These are phyloP conservation scores for Protosalanx chinensis DNA, from an alignment of 2,797 vertebrate genomes.

Conservation along the genomic window DNA sequence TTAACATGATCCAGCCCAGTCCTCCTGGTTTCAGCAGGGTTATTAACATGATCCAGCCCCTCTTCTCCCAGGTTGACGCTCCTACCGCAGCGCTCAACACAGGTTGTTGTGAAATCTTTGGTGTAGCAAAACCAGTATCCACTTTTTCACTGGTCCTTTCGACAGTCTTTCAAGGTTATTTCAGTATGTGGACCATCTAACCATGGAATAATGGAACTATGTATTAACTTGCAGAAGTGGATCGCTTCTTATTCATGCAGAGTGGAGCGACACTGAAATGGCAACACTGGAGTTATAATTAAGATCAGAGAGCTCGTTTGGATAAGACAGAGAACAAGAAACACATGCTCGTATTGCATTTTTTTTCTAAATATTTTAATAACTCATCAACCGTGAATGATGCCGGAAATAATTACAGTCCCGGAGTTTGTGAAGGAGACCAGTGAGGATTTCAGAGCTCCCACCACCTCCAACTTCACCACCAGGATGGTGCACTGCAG, in stretches of 20 bases:
- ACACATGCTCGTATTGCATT: background rate
- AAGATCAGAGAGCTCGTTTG: background rate
- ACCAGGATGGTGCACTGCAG: constrained; percentile 89
- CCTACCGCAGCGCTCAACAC: background rate
- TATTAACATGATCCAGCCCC: constrained; percentile 1
- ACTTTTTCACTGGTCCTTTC: background rate
- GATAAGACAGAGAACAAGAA: background rate
- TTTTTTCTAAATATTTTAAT: no score
- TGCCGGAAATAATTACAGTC: constrained; percentile 89
- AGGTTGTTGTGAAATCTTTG: constrained; percentile 1
- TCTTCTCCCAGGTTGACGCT: background rate
- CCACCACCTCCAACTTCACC: constrained; percentile 92
- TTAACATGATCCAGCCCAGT: background rate
- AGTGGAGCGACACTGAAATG: background rate
- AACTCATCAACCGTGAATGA: constrained; percentile 40
- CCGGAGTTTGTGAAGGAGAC: constrained; percentile 89
- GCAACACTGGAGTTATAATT: background rate
- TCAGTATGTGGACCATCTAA: background rate
- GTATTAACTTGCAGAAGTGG: background rate
- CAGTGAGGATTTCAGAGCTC: constrained; percentile 93
- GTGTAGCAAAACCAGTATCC: background rate
- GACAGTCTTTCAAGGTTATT: background rate
- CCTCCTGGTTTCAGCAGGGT: background rate
- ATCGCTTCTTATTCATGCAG: background rate
- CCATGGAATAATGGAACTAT: constrained; percentile 4